Percentiles rank a stretch among this genome's conserved stretches.
Evolutionary conservation across 2,888 invertebrate species (phyloP).

Genomic region (Xanthorhoe spadicearia): DNA sequence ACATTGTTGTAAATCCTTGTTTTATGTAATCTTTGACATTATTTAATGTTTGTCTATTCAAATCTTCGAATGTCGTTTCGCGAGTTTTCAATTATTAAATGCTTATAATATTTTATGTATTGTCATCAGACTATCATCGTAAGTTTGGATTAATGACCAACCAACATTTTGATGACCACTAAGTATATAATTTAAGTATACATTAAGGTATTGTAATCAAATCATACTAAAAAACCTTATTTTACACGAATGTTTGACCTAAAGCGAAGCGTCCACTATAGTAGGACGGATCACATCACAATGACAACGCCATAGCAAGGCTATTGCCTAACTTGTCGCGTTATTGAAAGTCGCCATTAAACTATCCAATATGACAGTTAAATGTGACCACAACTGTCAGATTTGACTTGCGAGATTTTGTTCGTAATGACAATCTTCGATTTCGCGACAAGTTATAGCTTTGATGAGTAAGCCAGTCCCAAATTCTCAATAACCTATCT

Average conservation of each 20-base stretch:
- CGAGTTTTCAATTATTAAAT: neutral
- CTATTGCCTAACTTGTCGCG: neutral
- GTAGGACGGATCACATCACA: conserved; percentile 10
- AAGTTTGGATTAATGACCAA: conserved; percentile 8
- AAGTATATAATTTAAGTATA: conserved; percentile 6
- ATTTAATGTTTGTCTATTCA: neutral
- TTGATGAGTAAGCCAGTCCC: no score
- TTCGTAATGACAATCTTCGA: no score
- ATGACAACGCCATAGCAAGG: no score
- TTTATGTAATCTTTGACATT: no score
- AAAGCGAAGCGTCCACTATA: conserved; percentile 14
- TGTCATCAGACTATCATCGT: conserved; percentile 21
- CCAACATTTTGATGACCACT: neutral
- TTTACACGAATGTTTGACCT: neutral
- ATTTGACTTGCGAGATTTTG: no score
- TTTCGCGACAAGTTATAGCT: no score
- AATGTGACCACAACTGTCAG: no score
- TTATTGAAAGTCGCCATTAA: no score
- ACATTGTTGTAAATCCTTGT: no score
- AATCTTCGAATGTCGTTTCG: no score
- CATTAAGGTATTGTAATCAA: conserved; percentile 15
- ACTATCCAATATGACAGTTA: no score
- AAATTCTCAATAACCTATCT: no score
- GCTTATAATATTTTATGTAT: conserved; percentile 1
- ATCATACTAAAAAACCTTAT: neutral